These are phyloP conservation scores for Laterallus jamaicensis DNA, from an alignment of 2,113 vertebrate species.

Conservation along the genomic window DNA sequence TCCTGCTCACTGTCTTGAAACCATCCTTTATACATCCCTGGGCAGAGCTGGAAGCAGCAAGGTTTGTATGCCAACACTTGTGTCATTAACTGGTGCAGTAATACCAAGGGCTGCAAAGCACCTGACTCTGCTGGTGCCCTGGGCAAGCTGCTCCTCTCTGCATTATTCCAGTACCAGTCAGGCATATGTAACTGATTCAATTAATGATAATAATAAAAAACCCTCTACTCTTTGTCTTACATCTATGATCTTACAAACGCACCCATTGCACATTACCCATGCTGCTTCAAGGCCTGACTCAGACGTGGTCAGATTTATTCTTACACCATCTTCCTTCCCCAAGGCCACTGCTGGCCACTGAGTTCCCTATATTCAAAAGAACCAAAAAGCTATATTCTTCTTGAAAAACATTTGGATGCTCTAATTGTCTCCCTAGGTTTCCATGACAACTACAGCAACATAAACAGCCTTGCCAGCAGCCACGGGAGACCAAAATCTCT, in stretches of 20 bases:
- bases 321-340: fast-evolving
- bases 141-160: neutral
- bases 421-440: conserved; percentile 51
- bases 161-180: neutral
- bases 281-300: neutral
- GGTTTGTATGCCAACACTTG: neutral
- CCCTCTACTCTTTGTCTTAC: neutral
- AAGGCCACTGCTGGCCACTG: neutral
- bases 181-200: neutral
- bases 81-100: neutral
- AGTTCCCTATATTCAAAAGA: neutral
- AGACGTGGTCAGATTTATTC: neutral
- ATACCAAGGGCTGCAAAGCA: neutral
- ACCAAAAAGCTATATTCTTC: neutral
- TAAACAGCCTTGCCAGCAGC: conserved; percentile 54
- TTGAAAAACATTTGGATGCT: conserved; percentile 36
- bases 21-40: neutral
- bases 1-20: neutral
- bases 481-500: conserved; percentile 35
- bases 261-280: fast-evolving
- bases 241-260: neutral
- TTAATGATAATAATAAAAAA: neutral
- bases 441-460: conserved; percentile 57
- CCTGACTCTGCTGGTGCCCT: neutral
- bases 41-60: neutral